Evolutionary conservation across 2,797 vertebrate genomes (phyloP), one percentile per base, ranked within the genome.

Genomic region (Caiman crocodilus): DNA sequence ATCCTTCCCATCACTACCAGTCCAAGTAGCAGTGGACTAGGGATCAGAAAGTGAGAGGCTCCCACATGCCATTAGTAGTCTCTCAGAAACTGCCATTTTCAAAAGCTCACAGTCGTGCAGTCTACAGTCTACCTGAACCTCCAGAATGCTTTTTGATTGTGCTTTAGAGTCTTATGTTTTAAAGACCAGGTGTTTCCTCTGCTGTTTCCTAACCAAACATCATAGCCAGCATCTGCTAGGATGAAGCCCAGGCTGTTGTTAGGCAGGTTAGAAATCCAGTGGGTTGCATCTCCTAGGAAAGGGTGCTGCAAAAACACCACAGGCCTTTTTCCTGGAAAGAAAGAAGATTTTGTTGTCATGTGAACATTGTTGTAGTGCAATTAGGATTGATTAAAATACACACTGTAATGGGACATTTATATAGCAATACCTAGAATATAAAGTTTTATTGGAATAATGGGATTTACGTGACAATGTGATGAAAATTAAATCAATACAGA

Each of bases 151-250:
- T 98, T 96, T 86, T 98, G 96, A 23, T 96, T 67, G 0, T 98
- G 97, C 0, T 82, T 96, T 65, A 99, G 97, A 0, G 23, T 98
- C 63, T 87, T 90, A 92, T 99, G 99, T 85, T 97, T 98, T 86
- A 96, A 97, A 95, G 99, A 99, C 99, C 99, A 99, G 17, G 98
- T 99, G 94, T 99, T 98, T 4, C 99, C 99, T 73, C 99, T 84
- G 92, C 98, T 99, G 97, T 99, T 99, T 58, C 98, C 99, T 16
- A 99, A 35, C 99, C 99, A 99, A 59, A 99, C 99, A 2, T 99
- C 99, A 28, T 98, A 99, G 20, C 99, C 98, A 0, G 91, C 95
- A 42, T 99, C 98, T 1, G 99, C 99, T 4, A 99, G 96, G 21
- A 99, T 30, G 78, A 98, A 99, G 15, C 98, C 99, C 91, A 99